Base-by-base conservation (phyloP, 2,797 vertebrate species). In the Gallirallus australis region DNA sequence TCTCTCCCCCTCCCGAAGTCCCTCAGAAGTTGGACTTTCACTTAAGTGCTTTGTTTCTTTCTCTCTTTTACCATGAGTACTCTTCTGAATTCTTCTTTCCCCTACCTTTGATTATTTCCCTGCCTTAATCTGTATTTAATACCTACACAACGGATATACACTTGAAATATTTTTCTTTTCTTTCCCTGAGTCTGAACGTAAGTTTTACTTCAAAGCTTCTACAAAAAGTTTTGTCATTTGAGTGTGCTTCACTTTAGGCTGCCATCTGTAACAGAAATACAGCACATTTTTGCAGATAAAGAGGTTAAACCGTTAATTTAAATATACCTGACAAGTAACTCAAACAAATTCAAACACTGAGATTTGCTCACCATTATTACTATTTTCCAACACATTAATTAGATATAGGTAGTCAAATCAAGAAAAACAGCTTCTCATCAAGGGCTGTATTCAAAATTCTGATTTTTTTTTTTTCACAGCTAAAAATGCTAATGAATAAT, bases 261-360 rank as follows among this genome's bases (percentile, higher is more conserved):
- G 75, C 56, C 73, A 70, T 65, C 70, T 82, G 68, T 78, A 86
- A 66, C 57, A 63, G 2, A 90, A 86, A 52, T 57, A 76, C 48
- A 76, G 63, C 23, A 39, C 47, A 45, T 33, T 90, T 94, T 91
- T 86, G 24, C n/a, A 76, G 79, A 93, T 79, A 76, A 59, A 82
- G 47, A 75, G 52, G 69, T 91, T 81, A 90, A 92, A 65, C 31
- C 11, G 42, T 70, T 94, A 54, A 47, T 92, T 95, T 87, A 86
- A 89, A 92, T 79, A 84, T 48, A 35, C 27, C 11, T 78, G 63
- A 70, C 89, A 76, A 15, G 37, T 28, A 77, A 79, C 73, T 64
- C 68, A 90, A 95, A 83, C 11, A 81, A 53, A 70, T 63, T 84
- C 35, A 63, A 88, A 95, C 80, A 56, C 31, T 61, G 61, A 90